Conservation (phyloP, 2,888 invertebrate species). For the Agrochola lota region DNA sequence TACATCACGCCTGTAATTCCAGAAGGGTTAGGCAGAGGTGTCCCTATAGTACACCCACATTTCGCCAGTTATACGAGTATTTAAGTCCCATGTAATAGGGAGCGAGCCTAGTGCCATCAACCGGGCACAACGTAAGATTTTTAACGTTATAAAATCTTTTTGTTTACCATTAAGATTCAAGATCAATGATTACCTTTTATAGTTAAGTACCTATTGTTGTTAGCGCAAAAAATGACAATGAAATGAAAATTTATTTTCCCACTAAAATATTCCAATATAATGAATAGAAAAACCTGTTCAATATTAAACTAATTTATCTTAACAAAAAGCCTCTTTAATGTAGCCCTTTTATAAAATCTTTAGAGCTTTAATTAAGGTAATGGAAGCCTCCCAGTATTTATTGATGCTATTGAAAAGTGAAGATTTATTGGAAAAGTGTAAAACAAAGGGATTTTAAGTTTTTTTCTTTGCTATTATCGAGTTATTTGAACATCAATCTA, state of each 20-base stretch:
- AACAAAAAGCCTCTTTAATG: slow-evolving; percentile 20
- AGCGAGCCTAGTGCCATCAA: background rate
- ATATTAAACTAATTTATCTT: slow-evolving; percentile 31
- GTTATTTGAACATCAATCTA: slow-evolving; percentile 11
- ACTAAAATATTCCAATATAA: slow-evolving; percentile 14
- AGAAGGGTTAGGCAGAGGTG: background rate
- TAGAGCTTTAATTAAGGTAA: slow-evolving; percentile 47
- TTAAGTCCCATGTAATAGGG: background rate
- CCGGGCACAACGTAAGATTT: background rate
- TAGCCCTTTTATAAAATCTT: slow-evolving; percentile 29
- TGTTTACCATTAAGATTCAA: background rate
- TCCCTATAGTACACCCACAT: background rate
- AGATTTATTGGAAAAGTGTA: slow-evolving; percentile 54
- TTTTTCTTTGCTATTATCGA: slow-evolving; percentile 34
- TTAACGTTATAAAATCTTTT: background rate
- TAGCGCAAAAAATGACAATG: background rate
- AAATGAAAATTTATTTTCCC: background rate
- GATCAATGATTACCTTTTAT: background rate
- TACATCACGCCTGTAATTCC: background rate
- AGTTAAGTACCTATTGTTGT: background rate
- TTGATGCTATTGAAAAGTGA: slow-evolving; percentile 52
- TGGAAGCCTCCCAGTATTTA: slow-evolving; percentile 45
- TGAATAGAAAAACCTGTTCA: slow-evolving; percentile 5
- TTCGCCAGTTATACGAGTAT: background rate
- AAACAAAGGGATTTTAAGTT: slow-evolving; percentile 46